Base-by-base conservation (phyloP, 2,797 vertebrate genomes). In the Semotilus atromaculatus region DNA sequence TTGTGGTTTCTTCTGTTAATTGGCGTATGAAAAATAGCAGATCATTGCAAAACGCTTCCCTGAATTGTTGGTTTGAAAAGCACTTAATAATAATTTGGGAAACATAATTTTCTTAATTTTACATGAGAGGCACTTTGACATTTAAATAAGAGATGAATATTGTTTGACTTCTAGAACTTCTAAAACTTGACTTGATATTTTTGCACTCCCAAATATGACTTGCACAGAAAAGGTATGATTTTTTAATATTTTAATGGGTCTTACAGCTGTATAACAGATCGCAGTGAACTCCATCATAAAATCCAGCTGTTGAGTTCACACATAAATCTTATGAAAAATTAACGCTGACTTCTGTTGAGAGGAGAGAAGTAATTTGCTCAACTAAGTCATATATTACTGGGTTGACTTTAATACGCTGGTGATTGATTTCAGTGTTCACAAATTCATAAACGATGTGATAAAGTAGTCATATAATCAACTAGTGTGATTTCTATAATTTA, bases 371-470 rank as follows among this genome's bases (percentile, higher is more conserved):
- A 16, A 68, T 83, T 83, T 77, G 34, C 45, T 83, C 4, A 19
- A 77, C 45, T 83, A 43, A 76, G 62, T 77, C 23, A 9, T 40
- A 68, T 55, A 68, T 76, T 83, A 31, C 73, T 4, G 45, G 23
- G 74, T 34, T 58, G 45, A 13, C 11, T 68, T 10, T 84, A 70
- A 84, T 67, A 43, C 4, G 26, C 29, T 34, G 36, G 82, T 70
- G 73, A 83, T 83, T 68, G 48, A 83, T 83, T 77, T 83, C 48
- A 58, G 11, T 55, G 82, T 77, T 70, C 62, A 77, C 73, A 60
- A 58, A 84, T 77, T 68, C 34, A 68, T 68, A 77, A 83, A 77
- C 8, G 36, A 48, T 76, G 80, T 82, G 45, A 70, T 77, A 76
- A 76, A 83, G 31, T 29, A 43, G 64, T 84, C 73, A 58, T 29